Percentiles rank a stretch among this genome's conserved stretches.
phyloP scores from a whole-genome alignment of 1,140 invertebrate genomes.

The Procambarus clarkii region DNA sequence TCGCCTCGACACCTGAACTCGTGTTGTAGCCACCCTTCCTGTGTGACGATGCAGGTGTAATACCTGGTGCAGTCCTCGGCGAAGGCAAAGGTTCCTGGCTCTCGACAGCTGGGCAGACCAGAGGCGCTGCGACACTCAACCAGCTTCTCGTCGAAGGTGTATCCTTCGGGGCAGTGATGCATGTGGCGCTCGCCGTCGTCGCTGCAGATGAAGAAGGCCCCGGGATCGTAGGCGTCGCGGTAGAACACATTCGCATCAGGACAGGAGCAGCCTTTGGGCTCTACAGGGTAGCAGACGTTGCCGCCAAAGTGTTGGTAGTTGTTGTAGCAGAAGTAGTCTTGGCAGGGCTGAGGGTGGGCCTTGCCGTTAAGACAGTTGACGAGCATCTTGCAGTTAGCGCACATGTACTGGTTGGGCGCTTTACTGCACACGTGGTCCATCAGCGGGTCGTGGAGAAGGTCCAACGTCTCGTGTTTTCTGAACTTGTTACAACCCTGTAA shows the following conservation, averaged over 20 bases:
- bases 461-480: not conserved
- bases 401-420: slow-evolving; percentile 24
- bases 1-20: not conserved
- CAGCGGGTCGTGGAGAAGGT: not conserved
- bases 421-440: slow-evolving; percentile 10
- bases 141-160: slow-evolving; percentile 1
- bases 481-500: slow-evolving; percentile 22
- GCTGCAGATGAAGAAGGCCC: slow-evolving; percentile 13
- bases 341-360: not conserved
- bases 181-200: not conserved
- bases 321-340: slow-evolving; percentile 4
- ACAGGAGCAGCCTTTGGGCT: not conserved
- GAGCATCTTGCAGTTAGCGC: slow-evolving; percentile 27
- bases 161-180: slow-evolving; percentile 1
- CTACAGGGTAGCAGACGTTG: slow-evolving; percentile 15
- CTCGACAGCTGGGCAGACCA: slow-evolving; percentile 20
- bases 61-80: slow-evolving; percentile 17
- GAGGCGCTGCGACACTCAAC: slow-evolving; percentile 8
- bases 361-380: slow-evolving; percentile 30
- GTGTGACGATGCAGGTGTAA: slow-evolving; percentile 35
- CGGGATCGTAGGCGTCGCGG: not conserved
- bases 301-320: not conserved
- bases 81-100: slow-evolving; percentile 3
- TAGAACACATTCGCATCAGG: slow-evolving; percentile 8
- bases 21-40: slow-evolving; percentile 26